These are phyloP conservation scores for Trachymyrmex septentrionalis DNA, from an alignment of 1,140 invertebrate species.

Conservation along the genomic window DNA sequence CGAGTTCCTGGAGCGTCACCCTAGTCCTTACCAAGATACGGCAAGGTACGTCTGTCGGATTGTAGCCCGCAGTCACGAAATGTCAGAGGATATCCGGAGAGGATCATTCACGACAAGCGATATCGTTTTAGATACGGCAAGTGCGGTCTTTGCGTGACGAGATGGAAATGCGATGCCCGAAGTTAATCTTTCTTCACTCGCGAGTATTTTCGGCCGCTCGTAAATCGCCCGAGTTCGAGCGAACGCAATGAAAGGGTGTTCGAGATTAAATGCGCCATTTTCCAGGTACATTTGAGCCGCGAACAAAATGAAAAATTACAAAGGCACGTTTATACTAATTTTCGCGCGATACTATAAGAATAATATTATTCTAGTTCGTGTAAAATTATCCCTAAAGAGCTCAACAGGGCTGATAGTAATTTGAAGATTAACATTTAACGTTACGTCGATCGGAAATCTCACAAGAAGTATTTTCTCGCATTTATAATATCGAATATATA, in stretches of 20 bases:
- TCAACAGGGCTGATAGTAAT: background rate
- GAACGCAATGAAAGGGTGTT: background rate
- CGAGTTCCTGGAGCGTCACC: conserved; percentile 39
- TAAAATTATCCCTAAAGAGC: background rate
- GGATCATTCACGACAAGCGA: conserved; percentile 49
- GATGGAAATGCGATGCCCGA: conserved; percentile 50
- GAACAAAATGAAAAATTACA: background rate
- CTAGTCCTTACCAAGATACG: conserved; percentile 1
- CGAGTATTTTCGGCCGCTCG: conserved; percentile 56
- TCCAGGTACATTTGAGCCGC: background rate
- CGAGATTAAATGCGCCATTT: conserved; percentile 27
- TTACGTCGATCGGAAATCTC: background rate
- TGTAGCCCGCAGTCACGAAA: conserved; percentile 77
- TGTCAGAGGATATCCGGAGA: conserved; percentile 69
- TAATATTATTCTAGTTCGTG: background rate
- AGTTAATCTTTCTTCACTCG: conserved; percentile 48
- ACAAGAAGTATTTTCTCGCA: background rate
- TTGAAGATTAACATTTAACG: background rate
- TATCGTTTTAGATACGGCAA: conserved; percentile 61
- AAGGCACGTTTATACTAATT: background rate
- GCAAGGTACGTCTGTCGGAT: conserved; percentile 31
- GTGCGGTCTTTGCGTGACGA: conserved; percentile 68
- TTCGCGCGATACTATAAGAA: background rate
- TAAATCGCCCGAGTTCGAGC: conserved; percentile 52
- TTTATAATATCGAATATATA: background rate